Evolutionary conservation across 1,140 invertebrate genomes (phyloP).

Genomic region (Heliconius himera): DNA sequence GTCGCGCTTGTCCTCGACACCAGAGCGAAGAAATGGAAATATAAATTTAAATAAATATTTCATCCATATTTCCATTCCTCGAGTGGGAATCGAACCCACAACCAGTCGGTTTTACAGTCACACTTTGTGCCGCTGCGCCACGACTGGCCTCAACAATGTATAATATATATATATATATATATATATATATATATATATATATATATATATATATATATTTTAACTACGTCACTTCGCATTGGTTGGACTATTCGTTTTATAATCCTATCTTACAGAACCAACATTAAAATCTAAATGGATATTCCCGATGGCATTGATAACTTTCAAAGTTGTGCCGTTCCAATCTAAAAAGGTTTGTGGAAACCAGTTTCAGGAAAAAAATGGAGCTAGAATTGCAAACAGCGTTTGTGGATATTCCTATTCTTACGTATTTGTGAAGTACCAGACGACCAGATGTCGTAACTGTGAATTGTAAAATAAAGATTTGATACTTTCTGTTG

Average conservation of each 20-base stretch:
- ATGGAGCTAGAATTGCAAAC: slow-evolving; percentile 25
- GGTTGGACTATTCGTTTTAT: background rate
- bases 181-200: no score
- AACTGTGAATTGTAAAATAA: background rate
- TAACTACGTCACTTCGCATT: background rate
- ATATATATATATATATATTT: no score
- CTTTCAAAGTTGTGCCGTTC: slow-evolving; percentile 26
- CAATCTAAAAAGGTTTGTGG: slow-evolving; percentile 30
- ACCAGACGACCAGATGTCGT: background rate
- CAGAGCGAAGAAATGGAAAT: no score
- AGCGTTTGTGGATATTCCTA: slow-evolving; percentile 19
- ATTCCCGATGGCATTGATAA: slow-evolving; percentile 31
- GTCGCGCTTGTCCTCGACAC: no score
- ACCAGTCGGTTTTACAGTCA: no score
- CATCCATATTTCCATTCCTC: no score
- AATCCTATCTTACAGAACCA: slow-evolving; percentile 3
- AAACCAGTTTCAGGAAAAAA: slow-evolving; percentile 33
- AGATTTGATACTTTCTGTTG: background rate
- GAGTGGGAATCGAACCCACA: no score
- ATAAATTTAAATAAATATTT: no score
- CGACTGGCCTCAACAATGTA: no score
- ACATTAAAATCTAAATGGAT: slow-evolving; percentile 33
- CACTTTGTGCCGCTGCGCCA: no score
- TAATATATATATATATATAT: no score
- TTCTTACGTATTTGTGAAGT: slow-evolving; percentile 6